Evolutionary conservation across 92 coral and sea anemone species (phyloP).

Genomic region (Muricea muricata): DNA sequence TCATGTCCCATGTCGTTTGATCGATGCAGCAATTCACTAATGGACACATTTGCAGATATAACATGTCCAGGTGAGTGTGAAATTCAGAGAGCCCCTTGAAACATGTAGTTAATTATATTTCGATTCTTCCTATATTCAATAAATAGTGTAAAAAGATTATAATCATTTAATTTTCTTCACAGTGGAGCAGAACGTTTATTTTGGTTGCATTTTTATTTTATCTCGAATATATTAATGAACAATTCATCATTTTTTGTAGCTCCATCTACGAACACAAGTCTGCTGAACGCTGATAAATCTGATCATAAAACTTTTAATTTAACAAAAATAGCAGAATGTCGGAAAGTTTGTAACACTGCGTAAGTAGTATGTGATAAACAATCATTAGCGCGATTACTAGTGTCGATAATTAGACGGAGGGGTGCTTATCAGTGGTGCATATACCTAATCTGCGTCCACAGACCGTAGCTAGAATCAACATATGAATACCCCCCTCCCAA

Average conservation of each 20-base stretch:
- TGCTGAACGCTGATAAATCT: background rate
- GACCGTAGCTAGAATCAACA: no score
- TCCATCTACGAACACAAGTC: background rate
- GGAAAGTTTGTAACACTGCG: slow-evolving; percentile 27
- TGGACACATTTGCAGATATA: slow-evolving; percentile 61
- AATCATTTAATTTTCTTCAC: no score
- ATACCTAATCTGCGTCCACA: no score
- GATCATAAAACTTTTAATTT: background rate
- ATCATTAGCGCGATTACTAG: no score
- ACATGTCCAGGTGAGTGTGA: slow-evolving; percentile 73
- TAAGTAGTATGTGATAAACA: background rate
- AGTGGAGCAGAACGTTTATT: no score
- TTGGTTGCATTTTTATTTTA: background rate
- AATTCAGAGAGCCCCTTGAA: no score
- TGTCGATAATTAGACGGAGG: no score
- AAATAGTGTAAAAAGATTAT: no score
- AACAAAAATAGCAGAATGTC: background rate
- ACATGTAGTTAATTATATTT: background rate
- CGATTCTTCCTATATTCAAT: no score
- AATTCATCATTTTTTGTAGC: background rate
- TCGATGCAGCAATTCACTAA: slow-evolving; percentile 68
- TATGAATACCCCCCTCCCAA: no score
- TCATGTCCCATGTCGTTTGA: slow-evolving; percentile 76
- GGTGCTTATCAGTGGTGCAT: no score
- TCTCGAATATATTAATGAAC: no score